Percentiles rank a stretch among this genome's conserved stretches.
Evolutionary conservation across 2,797 vertebrate species (phyloP).

Genomic region (Premnoplex brunnescens): DNA sequence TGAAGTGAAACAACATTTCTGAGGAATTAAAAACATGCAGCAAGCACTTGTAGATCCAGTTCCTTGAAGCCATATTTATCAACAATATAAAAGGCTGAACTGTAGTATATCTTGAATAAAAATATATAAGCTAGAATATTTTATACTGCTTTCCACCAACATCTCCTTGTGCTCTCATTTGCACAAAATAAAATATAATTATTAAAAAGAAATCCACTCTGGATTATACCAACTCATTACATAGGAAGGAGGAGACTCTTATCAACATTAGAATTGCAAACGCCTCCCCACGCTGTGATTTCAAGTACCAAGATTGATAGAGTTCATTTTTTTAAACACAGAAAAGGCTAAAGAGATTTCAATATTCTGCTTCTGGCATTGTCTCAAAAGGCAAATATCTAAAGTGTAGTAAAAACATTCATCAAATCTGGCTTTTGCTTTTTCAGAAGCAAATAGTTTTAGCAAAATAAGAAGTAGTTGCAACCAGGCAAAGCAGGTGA

Average conservation of each 20-base stretch:
- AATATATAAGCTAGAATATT: not conserved
- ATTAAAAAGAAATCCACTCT: not conserved
- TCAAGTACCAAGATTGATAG: not conserved
- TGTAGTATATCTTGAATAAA: not conserved
- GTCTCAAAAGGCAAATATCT: conserved; percentile 6
- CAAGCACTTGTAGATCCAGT: not conserved
- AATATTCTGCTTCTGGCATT: not conserved
- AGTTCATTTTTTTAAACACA: not conserved
- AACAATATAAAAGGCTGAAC: not conserved
- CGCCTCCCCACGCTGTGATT: not conserved
- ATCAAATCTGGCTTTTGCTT: not conserved
- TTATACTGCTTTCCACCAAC: not conserved
- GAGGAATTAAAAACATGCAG: not conserved
- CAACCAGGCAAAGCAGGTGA: not conserved
- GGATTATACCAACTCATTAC: not conserved
- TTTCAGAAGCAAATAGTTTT: not conserved
- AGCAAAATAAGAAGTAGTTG: not conserved
- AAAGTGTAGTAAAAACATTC: not conserved
- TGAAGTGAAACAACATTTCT: not conserved
- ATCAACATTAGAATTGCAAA: not conserved
- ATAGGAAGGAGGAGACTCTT: not conserved
- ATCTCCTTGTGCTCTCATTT: not conserved
- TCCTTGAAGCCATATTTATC: not conserved
- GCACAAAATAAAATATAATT: not conserved
- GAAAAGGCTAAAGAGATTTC: not conserved